Evolutionary conservation across 2,888 invertebrate species (phyloP), one percentile per base, ranked within the genome.

Genomic region (Thecocarcelia acutangulata): DNA sequence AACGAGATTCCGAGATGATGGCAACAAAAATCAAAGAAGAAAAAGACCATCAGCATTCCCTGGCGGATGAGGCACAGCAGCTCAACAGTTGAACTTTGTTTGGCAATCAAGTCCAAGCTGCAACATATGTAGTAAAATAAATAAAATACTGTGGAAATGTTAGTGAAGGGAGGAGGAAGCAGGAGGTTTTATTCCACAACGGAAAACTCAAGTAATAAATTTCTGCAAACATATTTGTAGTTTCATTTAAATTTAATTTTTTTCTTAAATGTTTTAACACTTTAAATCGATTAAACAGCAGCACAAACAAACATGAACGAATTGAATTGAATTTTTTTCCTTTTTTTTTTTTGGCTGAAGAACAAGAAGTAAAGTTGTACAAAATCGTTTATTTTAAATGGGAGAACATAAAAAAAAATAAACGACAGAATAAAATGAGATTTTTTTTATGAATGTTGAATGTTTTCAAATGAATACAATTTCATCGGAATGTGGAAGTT

Each of bases 361-460:
- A 33, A 28, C 11, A 24, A 11, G 6, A 9, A 8, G 17, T 33
- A 9, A 28, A 42, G 42, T 24, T 42, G 48, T n/a, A n/a, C n/a
- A 52, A 40, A 56, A 50, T 17, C 24, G 24, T 74, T 64, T 58
- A 75, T 66, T 75, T 66, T 19, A 48, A 58, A 24, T 58, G 28
- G 58, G 12, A n/a, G 42, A 42, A 48, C 5, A 24, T 24, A 17
- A 48, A n/a, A 66, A 42, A 52, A 54, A 56, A 64, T 15, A 13
- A 21, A 46, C 54, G 24, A 46, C 19, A 21, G n/a, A 21, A 37
- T 17, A 40, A 66, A 48, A 48, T 58, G 48, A 74, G 13, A 21
- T 40, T 28, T 46, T 46, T 42, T 24, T 40, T 9, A 15, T 11
- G 54, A 63, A 54, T 54, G 73, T 44, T 44, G 37, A 33, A 54